A percentile compares a stretch with the other conserved stretches of the same genome.
phyloP scores from a whole-genome alignment of 2,797 vertebrate genomes.

The Acipenser transmontanus region DNA sequence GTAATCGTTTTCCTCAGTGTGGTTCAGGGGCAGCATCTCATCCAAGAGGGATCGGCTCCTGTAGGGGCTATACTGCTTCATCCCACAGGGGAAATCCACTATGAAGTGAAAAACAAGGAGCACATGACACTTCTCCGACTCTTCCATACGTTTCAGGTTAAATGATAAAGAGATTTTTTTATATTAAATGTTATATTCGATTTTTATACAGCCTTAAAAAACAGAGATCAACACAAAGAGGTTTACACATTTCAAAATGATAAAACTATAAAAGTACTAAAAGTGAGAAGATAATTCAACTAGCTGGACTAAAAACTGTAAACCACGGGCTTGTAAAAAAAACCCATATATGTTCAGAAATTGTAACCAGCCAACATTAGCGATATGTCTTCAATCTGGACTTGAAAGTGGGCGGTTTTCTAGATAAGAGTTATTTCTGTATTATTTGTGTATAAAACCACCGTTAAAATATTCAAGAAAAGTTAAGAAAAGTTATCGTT shows the following conservation, averaged over 20 bases:
- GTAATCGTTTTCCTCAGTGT: neutral
- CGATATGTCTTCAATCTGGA: too few species aligned
- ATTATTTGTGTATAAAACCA: too few species aligned
- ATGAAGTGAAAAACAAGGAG: slow-evolving; percentile 20
- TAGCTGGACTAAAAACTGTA: neutral
- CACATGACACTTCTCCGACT: neutral
- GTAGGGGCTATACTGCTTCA: slow-evolving; percentile 23
- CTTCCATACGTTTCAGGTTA: slow-evolving; percentile 3
- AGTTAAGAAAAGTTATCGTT: too few species aligned
- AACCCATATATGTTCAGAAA: too few species aligned
- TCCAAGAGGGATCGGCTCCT: slow-evolving; percentile 25
- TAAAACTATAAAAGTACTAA: neutral
- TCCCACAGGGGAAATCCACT: slow-evolving; percentile 52
- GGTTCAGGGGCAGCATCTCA: slow-evolving; percentile 8
- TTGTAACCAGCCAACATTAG: too few species aligned
- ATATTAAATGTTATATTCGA: too few species aligned
- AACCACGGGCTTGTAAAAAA: too few species aligned
- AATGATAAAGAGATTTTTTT: neutral
- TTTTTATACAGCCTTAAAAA: too few species aligned
- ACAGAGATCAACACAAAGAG: neutral
- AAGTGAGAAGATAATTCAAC: slow-evolving; percentile 4
- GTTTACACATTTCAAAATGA: neutral
- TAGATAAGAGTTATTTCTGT: too few species aligned
- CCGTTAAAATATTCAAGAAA: too few species aligned
- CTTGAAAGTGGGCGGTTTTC: too few species aligned